Evolutionary conservation across 2,888 invertebrate species (phyloP).

Genomic region (Uloborus plumipes): DNA sequence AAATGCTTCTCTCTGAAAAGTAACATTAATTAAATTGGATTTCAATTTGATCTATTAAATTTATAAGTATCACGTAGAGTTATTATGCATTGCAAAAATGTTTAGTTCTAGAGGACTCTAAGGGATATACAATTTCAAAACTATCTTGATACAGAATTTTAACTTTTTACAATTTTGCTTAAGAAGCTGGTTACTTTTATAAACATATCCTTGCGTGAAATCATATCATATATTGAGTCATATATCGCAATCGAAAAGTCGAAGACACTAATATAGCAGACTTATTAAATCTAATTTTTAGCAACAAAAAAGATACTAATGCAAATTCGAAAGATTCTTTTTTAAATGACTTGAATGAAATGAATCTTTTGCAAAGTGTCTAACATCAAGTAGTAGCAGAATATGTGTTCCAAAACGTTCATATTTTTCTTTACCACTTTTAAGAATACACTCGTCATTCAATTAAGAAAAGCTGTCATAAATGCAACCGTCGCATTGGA

Average conservation of each 20-base stretch:
- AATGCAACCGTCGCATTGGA: neutral
- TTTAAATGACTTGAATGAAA: constrained; percentile 1
- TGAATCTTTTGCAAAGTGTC: neutral
- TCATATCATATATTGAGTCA: too few species aligned
- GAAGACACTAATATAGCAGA: constrained; percentile 2
- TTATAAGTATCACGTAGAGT: neutral
- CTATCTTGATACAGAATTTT: constrained; percentile 1
- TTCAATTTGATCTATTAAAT: neutral
- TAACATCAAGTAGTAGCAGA: neutral
- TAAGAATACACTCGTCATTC: neutral
- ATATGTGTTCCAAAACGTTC: neutral
- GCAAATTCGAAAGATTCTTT: neutral
- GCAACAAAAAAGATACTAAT: neutral
- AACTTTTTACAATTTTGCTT: neutral
- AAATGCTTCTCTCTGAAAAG: neutral
- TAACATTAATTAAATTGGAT: neutral
- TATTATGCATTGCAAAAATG: neutral
- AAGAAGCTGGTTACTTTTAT: neutral
- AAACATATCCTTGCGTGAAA: neutral
- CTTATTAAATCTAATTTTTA: neutral
- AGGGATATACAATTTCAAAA: constrained; percentile 3
- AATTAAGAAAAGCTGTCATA: neutral
- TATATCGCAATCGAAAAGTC: neutral
- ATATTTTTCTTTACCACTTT: neutral
- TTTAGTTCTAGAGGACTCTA: neutral